Conservation (phyloP, 2,797 vertebrate species). For the Scolopax rusticola region DNA sequence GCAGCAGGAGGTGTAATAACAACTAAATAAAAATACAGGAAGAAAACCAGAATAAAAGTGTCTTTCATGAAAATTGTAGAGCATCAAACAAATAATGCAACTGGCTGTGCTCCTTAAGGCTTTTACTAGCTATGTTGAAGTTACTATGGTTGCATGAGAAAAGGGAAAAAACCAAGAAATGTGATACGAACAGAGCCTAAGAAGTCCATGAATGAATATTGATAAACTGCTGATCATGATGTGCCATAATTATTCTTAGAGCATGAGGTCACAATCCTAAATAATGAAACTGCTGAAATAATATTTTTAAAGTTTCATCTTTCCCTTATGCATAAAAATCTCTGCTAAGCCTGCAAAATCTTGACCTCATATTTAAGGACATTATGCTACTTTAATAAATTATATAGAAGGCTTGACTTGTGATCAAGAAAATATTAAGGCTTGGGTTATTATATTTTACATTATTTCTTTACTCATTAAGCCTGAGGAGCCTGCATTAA, state of each 20-base stretch:
- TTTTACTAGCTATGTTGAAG: not conserved
- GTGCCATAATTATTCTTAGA: constrained; percentile 62
- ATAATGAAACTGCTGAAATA: constrained; percentile 76
- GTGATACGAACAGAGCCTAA: not conserved
- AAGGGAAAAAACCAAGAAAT: not conserved
- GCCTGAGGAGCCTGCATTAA: constrained; percentile 46
- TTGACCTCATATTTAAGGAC: constrained; percentile 78
- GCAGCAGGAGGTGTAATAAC: not conserved
- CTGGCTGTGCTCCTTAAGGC: not conserved
- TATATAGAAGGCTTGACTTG: constrained; percentile 72
- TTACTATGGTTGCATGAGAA: not conserved
- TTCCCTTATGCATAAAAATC: constrained; percentile 73
- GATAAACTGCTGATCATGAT: constrained; percentile 57
- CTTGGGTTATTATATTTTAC: constrained; percentile 44
- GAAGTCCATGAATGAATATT: constrained; percentile 46
- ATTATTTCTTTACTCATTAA: constrained; percentile 68
- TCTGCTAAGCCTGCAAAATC: constrained; percentile 72
- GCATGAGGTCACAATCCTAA: constrained; percentile 70
- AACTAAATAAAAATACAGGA: not conserved
- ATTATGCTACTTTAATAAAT: constrained; percentile 73
- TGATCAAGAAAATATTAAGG: constrained; percentile 76
- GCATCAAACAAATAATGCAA: not conserved
- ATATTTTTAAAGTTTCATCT: constrained; percentile 76
- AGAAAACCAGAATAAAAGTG: not conserved
- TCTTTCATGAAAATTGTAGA: not conserved